A percentile compares a stretch with the other conserved stretches of the same genome.
phyloP scores from a whole-genome alignment of 2,113 vertebrate genomes.

The Nymphicus hollandicus region DNA sequence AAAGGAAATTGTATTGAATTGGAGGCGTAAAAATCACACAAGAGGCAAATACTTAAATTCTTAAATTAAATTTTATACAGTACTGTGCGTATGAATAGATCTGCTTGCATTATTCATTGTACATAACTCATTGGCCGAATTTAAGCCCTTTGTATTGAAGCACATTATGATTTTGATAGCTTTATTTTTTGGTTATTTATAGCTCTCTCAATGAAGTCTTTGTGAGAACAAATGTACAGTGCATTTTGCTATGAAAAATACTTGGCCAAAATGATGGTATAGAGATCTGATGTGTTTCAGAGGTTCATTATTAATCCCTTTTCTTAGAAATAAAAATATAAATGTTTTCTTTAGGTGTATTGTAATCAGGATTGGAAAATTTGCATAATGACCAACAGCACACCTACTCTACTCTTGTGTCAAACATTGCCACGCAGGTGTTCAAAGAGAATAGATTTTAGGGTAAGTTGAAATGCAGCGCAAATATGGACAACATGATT shows the following conservation, averaged over 20 bases:
- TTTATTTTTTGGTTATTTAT: constrained; percentile 6
- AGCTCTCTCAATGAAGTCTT: not conserved
- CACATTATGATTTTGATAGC: not conserved
- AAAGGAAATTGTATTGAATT: constrained; percentile 32
- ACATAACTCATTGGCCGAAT: not conserved
- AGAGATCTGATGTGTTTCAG: not conserved
- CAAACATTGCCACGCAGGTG: not conserved
- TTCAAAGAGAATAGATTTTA: not conserved
- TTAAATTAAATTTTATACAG: constrained; percentile 42
- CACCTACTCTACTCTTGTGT: not conserved
- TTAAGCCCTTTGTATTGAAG: not conserved
- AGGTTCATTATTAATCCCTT: not conserved
- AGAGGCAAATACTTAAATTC: constrained; percentile 30
- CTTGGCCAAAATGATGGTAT: not conserved
- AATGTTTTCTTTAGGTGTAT: not conserved
- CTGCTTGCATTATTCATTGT: constrained; percentile 30
- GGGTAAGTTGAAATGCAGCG: not conserved
- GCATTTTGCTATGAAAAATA: not conserved
- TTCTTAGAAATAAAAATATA: not conserved
- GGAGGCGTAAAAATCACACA: not conserved
- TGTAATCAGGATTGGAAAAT: not conserved
- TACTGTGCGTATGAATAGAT: not conserved
- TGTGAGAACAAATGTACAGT: not conserved
- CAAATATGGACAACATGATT: not conserved
- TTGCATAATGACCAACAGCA: not conserved